Evolutionary conservation across 2,113 vertebrate genomes (phyloP).

Genomic region (Ceyx melanurus): DNA sequence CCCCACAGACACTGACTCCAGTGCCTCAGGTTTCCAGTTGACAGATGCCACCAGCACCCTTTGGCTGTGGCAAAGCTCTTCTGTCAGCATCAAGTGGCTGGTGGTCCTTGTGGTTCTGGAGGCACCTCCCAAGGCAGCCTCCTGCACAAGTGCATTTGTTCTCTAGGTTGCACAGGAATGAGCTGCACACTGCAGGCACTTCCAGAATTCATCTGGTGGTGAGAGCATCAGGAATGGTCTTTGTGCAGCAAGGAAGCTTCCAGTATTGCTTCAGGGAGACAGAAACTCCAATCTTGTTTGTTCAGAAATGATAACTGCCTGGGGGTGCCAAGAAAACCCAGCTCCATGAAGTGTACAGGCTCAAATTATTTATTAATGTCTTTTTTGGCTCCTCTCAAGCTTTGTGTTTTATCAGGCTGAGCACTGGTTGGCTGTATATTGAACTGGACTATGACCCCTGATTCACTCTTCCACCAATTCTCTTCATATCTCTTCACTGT

Average conservation of each 20-base stretch:
- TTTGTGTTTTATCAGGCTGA: constrained; percentile 52
- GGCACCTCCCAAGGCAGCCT: neutral
- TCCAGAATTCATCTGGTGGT: neutral
- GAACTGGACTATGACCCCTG: constrained; percentile 70
- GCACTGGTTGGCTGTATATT: constrained; percentile 18
- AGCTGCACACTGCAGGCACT: neutral
- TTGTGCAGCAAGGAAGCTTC: constrained; percentile 34
- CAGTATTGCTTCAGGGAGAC: constrained; percentile 15
- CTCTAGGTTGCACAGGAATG: accelerated
- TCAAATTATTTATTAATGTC: constrained; percentile 62
- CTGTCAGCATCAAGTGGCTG: neutral
- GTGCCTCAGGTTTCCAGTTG: neutral
- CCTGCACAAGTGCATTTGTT: neutral
- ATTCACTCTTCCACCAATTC: constrained; percentile 77
- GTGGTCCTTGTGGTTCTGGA: neutral
- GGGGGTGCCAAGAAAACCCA: constrained; percentile 52
- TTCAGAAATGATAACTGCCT: constrained; percentile 33
- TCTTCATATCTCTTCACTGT: constrained; percentile 65
- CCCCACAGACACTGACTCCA: neutral
- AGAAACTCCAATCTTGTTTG: constrained; percentile 71
- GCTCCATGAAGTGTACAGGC: neutral
- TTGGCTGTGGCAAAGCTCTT: neutral
- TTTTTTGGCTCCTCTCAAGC: constrained; percentile 51
- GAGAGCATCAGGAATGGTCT: neutral
- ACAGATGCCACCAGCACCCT: neutral